phyloP scores from a whole-genome alignment of 2,888 invertebrate genomes.

The Caradrina kadenii region DNA sequence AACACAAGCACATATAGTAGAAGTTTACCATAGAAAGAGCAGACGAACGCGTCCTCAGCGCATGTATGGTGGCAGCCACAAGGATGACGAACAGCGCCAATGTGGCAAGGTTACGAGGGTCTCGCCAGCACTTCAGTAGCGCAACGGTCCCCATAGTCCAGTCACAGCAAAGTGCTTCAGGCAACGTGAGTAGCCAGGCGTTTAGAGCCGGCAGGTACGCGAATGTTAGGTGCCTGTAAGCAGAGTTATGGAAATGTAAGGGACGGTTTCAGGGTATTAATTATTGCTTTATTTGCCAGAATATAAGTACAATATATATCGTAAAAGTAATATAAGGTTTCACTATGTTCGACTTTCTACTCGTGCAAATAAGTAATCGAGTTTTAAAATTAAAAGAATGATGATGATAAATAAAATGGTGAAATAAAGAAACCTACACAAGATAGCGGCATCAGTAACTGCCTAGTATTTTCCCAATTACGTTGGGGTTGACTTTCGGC shows the following conservation, averaged over 20 bases:
- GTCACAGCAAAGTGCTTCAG: constrained; percentile 98
- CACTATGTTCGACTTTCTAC: too few relatives aligned
- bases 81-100: constrained; percentile 92
- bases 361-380: too few relatives aligned
- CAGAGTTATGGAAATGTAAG: background rate
- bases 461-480: too few relatives aligned
- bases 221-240: constrained; percentile 95
- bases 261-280: background rate
- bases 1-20: background rate
- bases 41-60: constrained; percentile 82
- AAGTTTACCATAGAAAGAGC: constrained; percentile 85
- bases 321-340: too few relatives aligned
- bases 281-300: too few relatives aligned
- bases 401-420: background rate
- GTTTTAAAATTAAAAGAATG: too few relatives aligned
- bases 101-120: constrained; percentile 95
- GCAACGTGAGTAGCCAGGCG: constrained; percentile 96
- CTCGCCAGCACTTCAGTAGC: constrained; percentile 94
- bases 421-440: too few relatives aligned
- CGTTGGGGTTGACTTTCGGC: too few relatives aligned
- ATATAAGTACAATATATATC: too few relatives aligned
- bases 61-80: constrained; percentile 89
- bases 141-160: constrained; percentile 99
- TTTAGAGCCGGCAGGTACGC: constrained; percentile 98
- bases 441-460: too few relatives aligned